These are phyloP conservation scores for Pandemis corylana DNA, from an alignment of 2,888 invertebrate genomes.

Conservation along the genomic window DNA sequence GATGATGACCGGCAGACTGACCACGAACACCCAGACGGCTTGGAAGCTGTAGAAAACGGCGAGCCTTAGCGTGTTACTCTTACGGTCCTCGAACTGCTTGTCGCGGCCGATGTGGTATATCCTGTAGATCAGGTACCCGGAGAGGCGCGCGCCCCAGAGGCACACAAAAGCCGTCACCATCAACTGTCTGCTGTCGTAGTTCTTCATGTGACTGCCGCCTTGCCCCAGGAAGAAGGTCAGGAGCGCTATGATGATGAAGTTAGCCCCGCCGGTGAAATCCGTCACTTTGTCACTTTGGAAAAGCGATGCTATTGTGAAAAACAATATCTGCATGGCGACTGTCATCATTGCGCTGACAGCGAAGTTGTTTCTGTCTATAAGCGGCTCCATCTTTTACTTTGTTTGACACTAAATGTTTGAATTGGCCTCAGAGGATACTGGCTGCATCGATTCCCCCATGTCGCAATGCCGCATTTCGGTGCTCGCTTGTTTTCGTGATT, in stretches of 20 bases:
- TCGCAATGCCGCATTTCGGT: conserved; percentile 74
- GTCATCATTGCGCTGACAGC: conserved; percentile 94
- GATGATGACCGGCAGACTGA: conserved; percentile 96
- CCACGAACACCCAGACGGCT: conserved; percentile 96
- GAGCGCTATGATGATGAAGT: conserved; percentile 95
- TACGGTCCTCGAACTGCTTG: conserved; percentile 95
- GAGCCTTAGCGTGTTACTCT: conserved; percentile 93
- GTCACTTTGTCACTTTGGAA: conserved; percentile 96
- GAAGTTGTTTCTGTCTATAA: conserved; percentile 93
- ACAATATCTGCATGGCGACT: conserved; percentile 93
- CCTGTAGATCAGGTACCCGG: conserved; percentile 94
- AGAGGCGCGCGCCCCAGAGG: conserved; percentile 94
- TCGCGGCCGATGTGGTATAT: conserved; percentile 96
- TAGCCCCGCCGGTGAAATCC: conserved; percentile 96
- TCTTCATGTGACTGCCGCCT: conserved; percentile 88
- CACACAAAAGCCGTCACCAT: conserved; percentile 95
- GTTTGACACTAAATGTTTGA: conserved; percentile 63
- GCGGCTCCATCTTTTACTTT: conserved; percentile 85
- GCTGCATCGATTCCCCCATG: conserved; percentile 60
- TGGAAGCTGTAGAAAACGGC: conserved; percentile 97
- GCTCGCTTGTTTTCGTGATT: conserved; percentile 46
- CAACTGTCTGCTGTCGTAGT: conserved; percentile 94
- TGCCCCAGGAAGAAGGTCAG: conserved; percentile 95
- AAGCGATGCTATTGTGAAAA: conserved; percentile 93
- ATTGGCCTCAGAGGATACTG: conserved; percentile 65